Base-by-base conservation (phyloP, 1,140 invertebrate genomes). In the Planococcus citri region DNA sequence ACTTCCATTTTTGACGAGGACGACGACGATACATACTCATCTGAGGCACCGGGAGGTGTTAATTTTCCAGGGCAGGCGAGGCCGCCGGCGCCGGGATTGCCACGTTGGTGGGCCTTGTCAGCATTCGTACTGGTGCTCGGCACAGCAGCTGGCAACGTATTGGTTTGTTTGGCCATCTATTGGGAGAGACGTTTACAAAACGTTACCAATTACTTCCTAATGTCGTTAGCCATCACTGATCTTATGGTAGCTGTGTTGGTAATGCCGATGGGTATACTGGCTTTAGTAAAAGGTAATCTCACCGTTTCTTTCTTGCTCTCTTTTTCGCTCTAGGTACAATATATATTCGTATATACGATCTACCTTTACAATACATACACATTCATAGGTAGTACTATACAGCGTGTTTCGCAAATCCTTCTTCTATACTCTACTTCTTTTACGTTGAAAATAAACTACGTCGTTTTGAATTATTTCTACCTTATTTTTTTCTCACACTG, bases 151-250 rank as follows among this genome's bases (percentile, higher is more conserved):
- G 95, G 95, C 0, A 98, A 98, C 78, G 89, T 95, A 21, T 82
- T 97, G 21, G 95, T 98, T 9, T 95, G 94, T 76, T 79, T 96
- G 73, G 94, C 94, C 3, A 91, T 98, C 69, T 87, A 88, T 71
- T 87, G 89, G 82, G 93, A 97, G 76, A 83, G 88, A 27, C 83
- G 90, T 17, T 82, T 98, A 70, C 90, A 97, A 76, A 95, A 95
- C 77, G 91, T 97, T 21, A 98, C 95, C 71, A 98, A 98, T 79
- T 95, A 95, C 76, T 96, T 98, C 77, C 84, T 98, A 70, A 90
- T 97, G 84, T 97, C 94, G 14, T 80, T 98, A 74, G 94, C 95
- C 25, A 88, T 97, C 70, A 96, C 95, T 4, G 95, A 98, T 80
- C 83, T 98, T 17, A 87, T 98, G 80, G 94, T 98, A 0, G 91